Percentiles rank a stretch among this genome's conserved stretches.
Evolutionary conservation across 2,797 vertebrate species (phyloP).

Genomic region (Neoniphon sammara): DNA sequence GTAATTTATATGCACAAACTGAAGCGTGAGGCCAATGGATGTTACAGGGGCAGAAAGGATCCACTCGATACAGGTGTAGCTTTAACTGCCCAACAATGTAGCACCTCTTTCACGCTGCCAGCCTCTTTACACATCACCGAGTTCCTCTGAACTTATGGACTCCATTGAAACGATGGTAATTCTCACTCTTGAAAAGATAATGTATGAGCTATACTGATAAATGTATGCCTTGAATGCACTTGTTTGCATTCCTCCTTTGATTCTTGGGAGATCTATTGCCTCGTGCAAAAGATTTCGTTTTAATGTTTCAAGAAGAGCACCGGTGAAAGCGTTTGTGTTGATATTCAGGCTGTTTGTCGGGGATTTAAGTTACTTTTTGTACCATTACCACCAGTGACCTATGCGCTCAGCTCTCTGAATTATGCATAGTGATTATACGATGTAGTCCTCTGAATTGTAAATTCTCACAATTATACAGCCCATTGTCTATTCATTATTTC

Average conservation of each 20-base stretch:
- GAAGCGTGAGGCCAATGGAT: slow-evolving; percentile 75
- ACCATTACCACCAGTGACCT: slow-evolving; percentile 73
- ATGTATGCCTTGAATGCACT: slow-evolving; percentile 35
- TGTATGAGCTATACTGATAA: slow-evolving; percentile 31
- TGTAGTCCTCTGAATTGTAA: slow-evolving; percentile 84
- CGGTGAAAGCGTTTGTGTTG: slow-evolving; percentile 43
- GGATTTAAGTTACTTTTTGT: slow-evolving; percentile 70
- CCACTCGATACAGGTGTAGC: slow-evolving; percentile 73
- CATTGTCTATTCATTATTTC: slow-evolving; percentile 89
- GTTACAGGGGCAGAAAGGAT: slow-evolving; percentile 66
- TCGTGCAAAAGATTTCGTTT: slow-evolving; percentile 35
- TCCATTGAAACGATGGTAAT: slow-evolving; percentile 13
- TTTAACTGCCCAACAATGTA: slow-evolving; percentile 61
- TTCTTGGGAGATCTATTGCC: slow-evolving; percentile 31
- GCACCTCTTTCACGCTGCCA: slow-evolving; percentile 41
- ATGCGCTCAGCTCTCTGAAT: slow-evolving; percentile 72
- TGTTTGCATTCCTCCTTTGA: slow-evolving; percentile 36
- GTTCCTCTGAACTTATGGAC: slow-evolving; percentile 57
- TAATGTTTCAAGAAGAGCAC: slow-evolving; percentile 17
- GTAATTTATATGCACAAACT: slow-evolving; percentile 80
- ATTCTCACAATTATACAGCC: slow-evolving; percentile 84
- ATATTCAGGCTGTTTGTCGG: slow-evolving; percentile 62
- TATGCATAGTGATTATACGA: slow-evolving; percentile 82
- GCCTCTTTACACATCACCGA: slow-evolving; percentile 48
- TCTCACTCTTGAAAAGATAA: slow-evolving; percentile 20